Conservation (phyloP, 2,113 vertebrate species). For the Gobius niger region DNA sequence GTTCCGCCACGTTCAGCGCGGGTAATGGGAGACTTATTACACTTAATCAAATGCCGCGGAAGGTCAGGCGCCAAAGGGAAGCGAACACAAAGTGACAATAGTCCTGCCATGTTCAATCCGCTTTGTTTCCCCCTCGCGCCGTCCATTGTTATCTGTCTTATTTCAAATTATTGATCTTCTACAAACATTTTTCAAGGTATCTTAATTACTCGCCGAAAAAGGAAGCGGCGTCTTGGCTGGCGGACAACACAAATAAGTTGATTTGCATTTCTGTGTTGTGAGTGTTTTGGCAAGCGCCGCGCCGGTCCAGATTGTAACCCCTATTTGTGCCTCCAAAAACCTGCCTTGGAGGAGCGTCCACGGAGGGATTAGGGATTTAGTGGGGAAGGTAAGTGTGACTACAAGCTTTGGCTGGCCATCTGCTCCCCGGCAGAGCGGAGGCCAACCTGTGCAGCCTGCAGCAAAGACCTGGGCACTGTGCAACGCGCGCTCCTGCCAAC, state of each 20-base stretch:
- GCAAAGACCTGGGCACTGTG: conserved; percentile 98
- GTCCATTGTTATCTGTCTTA: conserved; percentile 53
- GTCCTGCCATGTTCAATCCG: neutral
- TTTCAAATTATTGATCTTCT: conserved; percentile 74
- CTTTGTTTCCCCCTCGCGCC: conserved; percentile 1
- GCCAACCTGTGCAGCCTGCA: conserved; percentile 99
- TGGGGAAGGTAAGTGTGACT: conserved; percentile 99
- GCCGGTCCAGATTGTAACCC: conserved; percentile 99
- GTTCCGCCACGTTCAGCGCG: conserved; percentile 3
- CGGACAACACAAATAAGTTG: conserved; percentile 99
- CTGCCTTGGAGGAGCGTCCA: conserved; percentile 99
- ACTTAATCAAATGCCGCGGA: conserved; percentile 51
- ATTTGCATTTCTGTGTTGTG: conserved; percentile 99
- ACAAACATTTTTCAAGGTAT: conserved; percentile 96
- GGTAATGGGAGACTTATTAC: conserved; percentile 25
- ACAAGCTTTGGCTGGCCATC: conserved; percentile 99
- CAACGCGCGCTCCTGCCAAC: conserved; percentile 93
- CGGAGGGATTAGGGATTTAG: conserved; percentile 99
- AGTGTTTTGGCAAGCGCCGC: conserved; percentile 95
- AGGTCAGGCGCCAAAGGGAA: conserved; percentile 41
- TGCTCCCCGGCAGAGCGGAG: conserved; percentile 99
- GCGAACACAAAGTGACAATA: conserved; percentile 18
- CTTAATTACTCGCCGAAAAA: conserved; percentile 94
- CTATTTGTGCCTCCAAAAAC: conserved; percentile 98
- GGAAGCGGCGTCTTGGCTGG: conserved; percentile 93